These are phyloP conservation scores for Petrocephalus sullivani DNA, from an alignment of 2,797 vertebrate species.

Conservation along the genomic window DNA sequence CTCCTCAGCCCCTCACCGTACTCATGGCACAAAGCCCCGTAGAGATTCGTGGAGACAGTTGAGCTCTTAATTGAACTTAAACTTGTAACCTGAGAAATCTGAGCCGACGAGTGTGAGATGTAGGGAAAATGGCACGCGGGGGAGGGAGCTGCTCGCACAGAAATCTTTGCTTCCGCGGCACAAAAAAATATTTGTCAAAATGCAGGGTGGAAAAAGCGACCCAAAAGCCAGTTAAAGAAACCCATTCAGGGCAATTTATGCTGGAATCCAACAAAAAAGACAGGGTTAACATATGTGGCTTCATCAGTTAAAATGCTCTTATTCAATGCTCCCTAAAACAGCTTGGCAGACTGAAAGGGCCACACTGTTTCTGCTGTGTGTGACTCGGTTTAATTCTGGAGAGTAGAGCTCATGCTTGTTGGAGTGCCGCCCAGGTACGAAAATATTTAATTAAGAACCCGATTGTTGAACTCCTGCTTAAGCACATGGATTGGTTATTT, in stretches of 20 bases:
- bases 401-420: conserved; percentile 5
- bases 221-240: background rate
- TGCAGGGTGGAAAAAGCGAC: background rate
- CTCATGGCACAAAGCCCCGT: background rate
- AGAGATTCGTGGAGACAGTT: background rate
- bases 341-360: background rate
- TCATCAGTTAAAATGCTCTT: conserved; percentile 12
- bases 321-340: background rate
- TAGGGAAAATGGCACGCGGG: background rate
- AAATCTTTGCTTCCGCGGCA: background rate
- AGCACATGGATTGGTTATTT: background rate
- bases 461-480: background rate
- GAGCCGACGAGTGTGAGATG: background rate
- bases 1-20: background rate
- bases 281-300: background rate
- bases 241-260: background rate
- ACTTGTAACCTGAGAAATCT: background rate
- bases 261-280: background rate
- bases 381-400: background rate
- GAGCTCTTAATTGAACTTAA: background rate
- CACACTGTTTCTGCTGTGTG: background rate
- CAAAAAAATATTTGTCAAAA: background rate
- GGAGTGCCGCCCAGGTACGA: background rate
- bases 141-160: background rate
- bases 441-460: background rate